phyloP scores from a whole-genome alignment of 2,113 vertebrate genomes.

The Australoheros scitulus region DNA sequence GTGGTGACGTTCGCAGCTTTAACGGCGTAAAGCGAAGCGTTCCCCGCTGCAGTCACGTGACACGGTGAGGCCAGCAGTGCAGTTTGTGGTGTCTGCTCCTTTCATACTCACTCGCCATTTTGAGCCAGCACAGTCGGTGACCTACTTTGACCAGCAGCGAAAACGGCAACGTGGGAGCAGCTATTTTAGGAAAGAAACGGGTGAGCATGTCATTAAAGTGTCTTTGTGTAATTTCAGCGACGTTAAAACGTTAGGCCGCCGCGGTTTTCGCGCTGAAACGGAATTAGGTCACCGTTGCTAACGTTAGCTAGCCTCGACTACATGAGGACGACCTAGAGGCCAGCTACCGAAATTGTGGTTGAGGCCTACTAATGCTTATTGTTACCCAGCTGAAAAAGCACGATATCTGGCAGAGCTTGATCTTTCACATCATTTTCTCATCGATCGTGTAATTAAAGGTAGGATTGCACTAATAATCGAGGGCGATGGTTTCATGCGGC shows the following conservation, averaged over 20 bases:
- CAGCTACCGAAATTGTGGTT: not conserved
- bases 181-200: not conserved
- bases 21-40: not conserved
- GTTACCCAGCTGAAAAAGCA: fast-evolving
- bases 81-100: constrained; percentile 18
- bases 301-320: constrained; percentile 12
- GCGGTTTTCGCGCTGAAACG: not conserved
- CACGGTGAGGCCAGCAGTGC: constrained; percentile 3
- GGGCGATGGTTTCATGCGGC: not conserved
- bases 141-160: not conserved
- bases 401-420: fast-evolving
- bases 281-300: not conserved
- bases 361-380: fast-evolving
- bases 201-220: not conserved
- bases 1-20: not conserved
- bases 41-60: not conserved
- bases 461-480: not conserved
- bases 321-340: constrained; percentile 43
- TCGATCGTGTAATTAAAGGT: not conserved
- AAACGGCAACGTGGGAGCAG: not conserved
- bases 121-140: constrained; percentile 11
- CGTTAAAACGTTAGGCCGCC: not conserved
- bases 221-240: fast-evolving
- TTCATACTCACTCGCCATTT: constrained; percentile 62
- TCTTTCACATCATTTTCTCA: not conserved